These are phyloP conservation scores for Falco peregrinus DNA, from an alignment of 2,797 vertebrate species.

Conservation along the genomic window DNA sequence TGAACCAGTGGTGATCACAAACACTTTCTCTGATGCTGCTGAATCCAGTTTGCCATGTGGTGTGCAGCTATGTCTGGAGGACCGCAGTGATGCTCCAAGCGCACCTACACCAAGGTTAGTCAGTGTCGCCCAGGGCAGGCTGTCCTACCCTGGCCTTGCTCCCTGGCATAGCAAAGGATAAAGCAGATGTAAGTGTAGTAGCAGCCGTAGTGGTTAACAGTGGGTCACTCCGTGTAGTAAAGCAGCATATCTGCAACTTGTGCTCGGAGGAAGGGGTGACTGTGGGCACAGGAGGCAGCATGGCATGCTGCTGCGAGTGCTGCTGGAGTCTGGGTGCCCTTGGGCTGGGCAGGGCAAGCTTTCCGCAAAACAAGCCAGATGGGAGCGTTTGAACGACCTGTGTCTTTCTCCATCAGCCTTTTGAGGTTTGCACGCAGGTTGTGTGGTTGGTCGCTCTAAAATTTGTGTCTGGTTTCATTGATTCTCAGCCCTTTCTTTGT, in stretches of 20 bases:
- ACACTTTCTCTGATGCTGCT: background rate
- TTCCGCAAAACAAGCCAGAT: background rate
- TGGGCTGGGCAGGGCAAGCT: background rate
- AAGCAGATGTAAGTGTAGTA: background rate
- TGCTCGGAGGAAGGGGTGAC: background rate
- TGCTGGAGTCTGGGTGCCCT: background rate
- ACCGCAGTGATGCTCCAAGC: fast-evolving
- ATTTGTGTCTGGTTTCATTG: fast-evolving
- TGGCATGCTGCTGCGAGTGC: background rate
- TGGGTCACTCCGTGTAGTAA: background rate
- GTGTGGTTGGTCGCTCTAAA: background rate
- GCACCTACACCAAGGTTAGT: fast-evolving
- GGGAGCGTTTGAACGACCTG: fast-evolving
- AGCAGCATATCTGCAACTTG: background rate
- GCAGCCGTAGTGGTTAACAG: background rate
- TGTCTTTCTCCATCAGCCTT: fast-evolving
- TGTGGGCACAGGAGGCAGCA: fast-evolving
- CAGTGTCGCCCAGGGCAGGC: background rate
- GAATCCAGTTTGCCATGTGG: fast-evolving
- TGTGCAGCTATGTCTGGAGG: fast-evolving
- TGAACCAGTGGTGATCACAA: background rate
- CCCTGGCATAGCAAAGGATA: fast-evolving
- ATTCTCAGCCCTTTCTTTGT: background rate
- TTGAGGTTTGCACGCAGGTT: background rate
- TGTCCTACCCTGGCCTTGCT: background rate